These are phyloP conservation scores for Gymnocypris eckloni DNA, from an alignment of 2,797 vertebrate species.

Conservation along the genomic window DNA sequence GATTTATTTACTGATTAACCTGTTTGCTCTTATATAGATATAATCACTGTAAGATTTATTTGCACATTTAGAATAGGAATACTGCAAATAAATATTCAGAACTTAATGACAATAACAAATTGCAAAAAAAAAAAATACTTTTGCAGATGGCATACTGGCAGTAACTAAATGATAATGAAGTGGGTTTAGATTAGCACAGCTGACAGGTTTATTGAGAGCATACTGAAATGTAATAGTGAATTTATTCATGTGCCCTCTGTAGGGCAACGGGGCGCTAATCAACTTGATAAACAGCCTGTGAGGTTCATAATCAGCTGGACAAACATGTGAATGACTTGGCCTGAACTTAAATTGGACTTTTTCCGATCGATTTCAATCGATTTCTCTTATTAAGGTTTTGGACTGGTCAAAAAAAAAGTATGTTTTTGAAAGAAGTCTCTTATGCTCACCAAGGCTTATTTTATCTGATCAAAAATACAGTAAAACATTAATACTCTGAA, in stretches of 20 bases:
- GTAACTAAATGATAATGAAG: neutral
- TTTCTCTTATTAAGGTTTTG: neutral
- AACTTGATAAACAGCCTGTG: conserved; percentile 10
- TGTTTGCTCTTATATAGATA: neutral
- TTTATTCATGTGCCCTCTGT: neutral
- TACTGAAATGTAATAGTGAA: neutral
- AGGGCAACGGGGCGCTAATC: neutral
- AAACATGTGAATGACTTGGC: neutral
- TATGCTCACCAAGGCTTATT: neutral
- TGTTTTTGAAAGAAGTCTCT: neutral
- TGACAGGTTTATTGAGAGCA: neutral
- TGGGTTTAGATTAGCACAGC: neutral
- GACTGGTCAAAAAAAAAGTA: neutral
- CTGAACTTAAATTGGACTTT: neutral
- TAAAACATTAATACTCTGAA: neutral
- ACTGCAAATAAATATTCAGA: neutral
- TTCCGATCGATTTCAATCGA: too few relatives aligned
- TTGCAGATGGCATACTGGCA: neutral
- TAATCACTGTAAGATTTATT: neutral
- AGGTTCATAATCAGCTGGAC: neutral
- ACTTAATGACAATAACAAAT: neutral
- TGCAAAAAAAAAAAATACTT: neutral
- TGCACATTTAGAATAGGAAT: neutral
- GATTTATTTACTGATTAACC: conserved; percentile 3
- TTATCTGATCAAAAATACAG: neutral